Evolutionary conservation across 2,797 vertebrate genomes (phyloP).

Genomic region (Okamejei kenojei): DNA sequence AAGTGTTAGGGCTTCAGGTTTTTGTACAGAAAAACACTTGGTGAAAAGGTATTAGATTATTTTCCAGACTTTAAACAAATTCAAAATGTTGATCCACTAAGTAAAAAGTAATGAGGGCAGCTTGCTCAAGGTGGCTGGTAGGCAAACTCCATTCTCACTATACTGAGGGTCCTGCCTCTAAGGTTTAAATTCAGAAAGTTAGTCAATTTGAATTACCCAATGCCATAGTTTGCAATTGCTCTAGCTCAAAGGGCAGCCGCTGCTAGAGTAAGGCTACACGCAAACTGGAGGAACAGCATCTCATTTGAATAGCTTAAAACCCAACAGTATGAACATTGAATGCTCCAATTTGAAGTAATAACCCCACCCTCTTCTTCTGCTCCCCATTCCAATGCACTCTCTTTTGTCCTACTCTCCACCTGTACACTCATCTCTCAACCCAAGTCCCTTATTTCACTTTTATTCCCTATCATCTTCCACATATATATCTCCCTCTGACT

Average conservation of each 20-base stretch:
- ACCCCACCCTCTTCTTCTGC: too few relatives aligned
- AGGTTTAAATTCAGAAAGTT: constrained; percentile 21
- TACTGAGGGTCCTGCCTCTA: neutral
- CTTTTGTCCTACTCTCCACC: too few relatives aligned
- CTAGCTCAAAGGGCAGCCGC: neutral
- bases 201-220: neutral
- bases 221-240: neutral
- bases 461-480: too few relatives aligned
- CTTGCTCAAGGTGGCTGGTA: neutral
- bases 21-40: constrained; percentile 32
- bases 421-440: too few relatives aligned
- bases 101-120: neutral
- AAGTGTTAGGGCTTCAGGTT: constrained; percentile 40
- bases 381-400: too few relatives aligned
- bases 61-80: neutral
- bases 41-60: neutral
- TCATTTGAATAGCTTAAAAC: too few relatives aligned
- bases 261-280: too few relatives aligned
- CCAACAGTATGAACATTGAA: too few relatives aligned
- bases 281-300: too few relatives aligned
- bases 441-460: too few relatives aligned
- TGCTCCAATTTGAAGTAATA: too few relatives aligned
- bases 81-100: neutral
- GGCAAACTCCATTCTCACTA: neutral
- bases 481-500: too few relatives aligned